phyloP scores from a whole-genome alignment of 2,888 invertebrate genomes.

The Tenthredo mesomela region DNA sequence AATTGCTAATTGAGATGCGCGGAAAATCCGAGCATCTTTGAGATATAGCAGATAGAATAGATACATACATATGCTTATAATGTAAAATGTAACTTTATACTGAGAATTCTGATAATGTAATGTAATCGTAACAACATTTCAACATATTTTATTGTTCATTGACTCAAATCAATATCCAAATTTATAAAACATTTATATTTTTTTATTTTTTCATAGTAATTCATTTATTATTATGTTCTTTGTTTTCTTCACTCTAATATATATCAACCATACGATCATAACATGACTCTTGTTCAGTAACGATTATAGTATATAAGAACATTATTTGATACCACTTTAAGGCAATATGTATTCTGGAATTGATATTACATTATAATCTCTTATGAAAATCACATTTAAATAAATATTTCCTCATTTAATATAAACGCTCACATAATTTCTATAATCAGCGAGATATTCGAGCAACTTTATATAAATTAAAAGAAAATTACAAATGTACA shows the following conservation, averaged over 20 bases:
- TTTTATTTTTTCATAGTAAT: background rate
- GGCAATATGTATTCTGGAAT: slow-evolving; percentile 30
- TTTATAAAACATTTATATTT: slow-evolving; percentile 34
- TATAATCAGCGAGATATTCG: background rate
- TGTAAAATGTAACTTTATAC: background rate
- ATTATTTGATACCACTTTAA: slow-evolving; percentile 15
- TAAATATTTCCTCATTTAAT: slow-evolving; percentile 4
- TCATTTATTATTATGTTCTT: background rate
- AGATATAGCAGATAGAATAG: too few species aligned
- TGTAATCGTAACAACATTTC: slow-evolving; percentile 14
- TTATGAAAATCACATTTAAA: background rate
- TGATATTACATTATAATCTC: slow-evolving; percentile 23
- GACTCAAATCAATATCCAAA: slow-evolving; percentile 17
- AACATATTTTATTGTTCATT: slow-evolving; percentile 41
- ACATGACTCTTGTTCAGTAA: background rate
- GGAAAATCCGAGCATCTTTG: too few species aligned
- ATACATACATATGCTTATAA: background rate
- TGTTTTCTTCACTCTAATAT: background rate
- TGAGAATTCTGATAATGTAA: background rate
- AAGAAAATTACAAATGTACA: slow-evolving; percentile 50
- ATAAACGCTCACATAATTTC: background rate
- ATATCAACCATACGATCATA: background rate
- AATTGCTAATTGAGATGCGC: background rate
- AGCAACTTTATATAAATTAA: slow-evolving; percentile 26
- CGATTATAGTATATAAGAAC: slow-evolving; percentile 12